Percentiles rank a stretch among this genome's conserved stretches.
These are phyloP conservation scores for Caenorhabditis latens DNA, from an alignment of 1,140 invertebrate species.

Conservation along the genomic window DNA sequence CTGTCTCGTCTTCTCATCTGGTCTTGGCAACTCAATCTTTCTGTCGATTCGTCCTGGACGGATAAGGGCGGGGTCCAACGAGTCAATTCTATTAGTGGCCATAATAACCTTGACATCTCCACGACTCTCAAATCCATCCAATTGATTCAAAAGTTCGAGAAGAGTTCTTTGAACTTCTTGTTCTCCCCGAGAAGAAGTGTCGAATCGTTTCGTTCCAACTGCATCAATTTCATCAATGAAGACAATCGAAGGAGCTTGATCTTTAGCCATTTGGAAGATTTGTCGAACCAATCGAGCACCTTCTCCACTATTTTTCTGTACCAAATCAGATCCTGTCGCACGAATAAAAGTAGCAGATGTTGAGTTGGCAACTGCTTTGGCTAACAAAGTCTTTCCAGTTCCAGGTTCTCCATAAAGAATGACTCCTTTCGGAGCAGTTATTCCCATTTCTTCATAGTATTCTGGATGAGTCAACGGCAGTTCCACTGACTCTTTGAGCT, in stretches of 20 bases:
- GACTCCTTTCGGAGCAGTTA: constrained; percentile 72
- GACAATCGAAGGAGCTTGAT: constrained; percentile 71
- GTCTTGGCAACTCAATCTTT: constrained; percentile 80
- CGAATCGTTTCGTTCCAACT: constrained; percentile 73
- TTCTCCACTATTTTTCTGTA: constrained; percentile 72
- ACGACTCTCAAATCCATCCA: constrained; percentile 75
- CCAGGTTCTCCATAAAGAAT: constrained; percentile 74
- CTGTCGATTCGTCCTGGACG: constrained; percentile 80
- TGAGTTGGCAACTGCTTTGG: constrained; percentile 72
- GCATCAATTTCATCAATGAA: constrained; percentile 74
- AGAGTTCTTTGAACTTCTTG: constrained; percentile 74
- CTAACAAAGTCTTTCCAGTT: constrained; percentile 70
- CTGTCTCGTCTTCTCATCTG: constrained; percentile 78
- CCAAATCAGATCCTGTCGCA: constrained; percentile 71
- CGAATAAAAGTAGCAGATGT: constrained; percentile 72
- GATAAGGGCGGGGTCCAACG: constrained; percentile 80
- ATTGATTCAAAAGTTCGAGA: constrained; percentile 75
- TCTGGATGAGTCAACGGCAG: constrained; percentile 73
- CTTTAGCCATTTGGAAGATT: constrained; percentile 71
- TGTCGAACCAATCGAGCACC: constrained; percentile 70
- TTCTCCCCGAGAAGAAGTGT: constrained; percentile 68
- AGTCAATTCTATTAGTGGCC: constrained; percentile 80
- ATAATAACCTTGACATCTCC: constrained; percentile 79
- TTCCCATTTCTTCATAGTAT: constrained; percentile 74
- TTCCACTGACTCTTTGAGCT: constrained; percentile 72